Percentiles rank a stretch among this genome's conserved stretches.
These are phyloP conservation scores for Ips nitidus DNA, from an alignment of 1,140 invertebrate genomes.

Conservation along the genomic window DNA sequence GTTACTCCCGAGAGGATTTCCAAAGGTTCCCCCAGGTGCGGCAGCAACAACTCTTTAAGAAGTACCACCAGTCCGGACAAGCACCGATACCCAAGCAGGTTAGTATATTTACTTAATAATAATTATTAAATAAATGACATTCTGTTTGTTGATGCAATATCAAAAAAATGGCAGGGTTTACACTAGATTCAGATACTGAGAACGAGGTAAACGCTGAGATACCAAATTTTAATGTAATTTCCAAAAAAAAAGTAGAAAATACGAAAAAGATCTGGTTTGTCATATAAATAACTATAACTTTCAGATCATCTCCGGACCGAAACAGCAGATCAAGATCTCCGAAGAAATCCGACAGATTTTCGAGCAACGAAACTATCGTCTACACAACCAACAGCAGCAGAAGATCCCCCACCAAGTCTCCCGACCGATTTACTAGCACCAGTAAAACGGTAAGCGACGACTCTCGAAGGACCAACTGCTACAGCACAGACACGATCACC, in stretches of 20 bases:
- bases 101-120: neutral
- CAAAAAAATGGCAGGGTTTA: neutral
- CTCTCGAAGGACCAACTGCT: slow-evolving; percentile 25
- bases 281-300: slow-evolving; percentile 1
- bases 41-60: slow-evolving; percentile 53
- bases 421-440: neutral
- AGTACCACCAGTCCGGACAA: slow-evolving; percentile 61
- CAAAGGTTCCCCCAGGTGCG: slow-evolving; percentile 54
- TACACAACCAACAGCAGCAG: slow-evolving; percentile 52
- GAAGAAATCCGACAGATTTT: slow-evolving; percentile 43
- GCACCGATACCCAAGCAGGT: slow-evolving; percentile 42
- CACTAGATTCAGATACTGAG: neutral
- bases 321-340: slow-evolving; percentile 39
- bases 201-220: no score
- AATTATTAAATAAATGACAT: neutral
- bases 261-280: neutral
- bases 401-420: neutral
- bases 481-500: slow-evolving; percentile 39
- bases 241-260: neutral
- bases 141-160: no score
- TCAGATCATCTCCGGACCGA: slow-evolving; percentile 43
- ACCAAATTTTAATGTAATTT: no score
- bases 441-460: slow-evolving; percentile 25
- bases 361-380: slow-evolving; percentile 43
- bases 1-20: slow-evolving; percentile 57